phyloP scores from a whole-genome alignment of 1,140 invertebrate genomes.

The Drosophila aff. region DNA sequence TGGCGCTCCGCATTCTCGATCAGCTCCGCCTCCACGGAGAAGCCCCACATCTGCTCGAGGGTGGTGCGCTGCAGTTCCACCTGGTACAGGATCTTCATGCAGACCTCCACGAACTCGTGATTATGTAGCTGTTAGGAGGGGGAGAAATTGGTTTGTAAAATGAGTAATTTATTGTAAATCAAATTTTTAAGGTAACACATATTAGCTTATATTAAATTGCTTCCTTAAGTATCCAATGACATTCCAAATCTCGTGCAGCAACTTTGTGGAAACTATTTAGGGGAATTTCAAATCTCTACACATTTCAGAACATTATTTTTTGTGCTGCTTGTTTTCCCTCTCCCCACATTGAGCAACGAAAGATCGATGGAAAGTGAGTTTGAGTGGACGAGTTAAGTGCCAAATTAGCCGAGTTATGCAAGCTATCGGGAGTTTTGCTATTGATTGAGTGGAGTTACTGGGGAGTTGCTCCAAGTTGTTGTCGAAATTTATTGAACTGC shows the following conservation, averaged over 20 bases:
- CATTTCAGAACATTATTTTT: background rate
- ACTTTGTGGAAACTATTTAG: background rate
- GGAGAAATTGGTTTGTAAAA: background rate
- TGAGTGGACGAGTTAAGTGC: slow-evolving; percentile 39
- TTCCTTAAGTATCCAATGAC: background rate
- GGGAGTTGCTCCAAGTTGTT: slow-evolving; percentile 68
- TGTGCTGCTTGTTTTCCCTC: too few relatives aligned
- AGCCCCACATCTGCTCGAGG: slow-evolving; percentile 98
- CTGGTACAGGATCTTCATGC: slow-evolving; percentile 98
- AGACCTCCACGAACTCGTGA: slow-evolving; percentile 97
- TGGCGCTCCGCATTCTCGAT: slow-evolving; percentile 98
- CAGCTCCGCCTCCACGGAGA: slow-evolving; percentile 98
- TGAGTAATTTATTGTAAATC: background rate
- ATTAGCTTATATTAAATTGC: background rate
- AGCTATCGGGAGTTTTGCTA: slow-evolving; percentile 15
- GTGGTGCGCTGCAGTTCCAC: slow-evolving; percentile 95
- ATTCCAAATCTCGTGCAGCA: background rate
- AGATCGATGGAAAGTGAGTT: slow-evolving; percentile 37
- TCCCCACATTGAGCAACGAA: background rate
- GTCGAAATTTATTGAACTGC: slow-evolving; percentile 74
- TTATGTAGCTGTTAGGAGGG: slow-evolving; percentile 92
- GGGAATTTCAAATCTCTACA: background rate
- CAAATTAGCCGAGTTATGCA: slow-evolving; percentile 61
- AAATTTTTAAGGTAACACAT: too few relatives aligned
- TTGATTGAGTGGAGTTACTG: slow-evolving; percentile 27